Conservation (phyloP, 2,888 invertebrate genomes). For the Trachelus tabidus region DNA sequence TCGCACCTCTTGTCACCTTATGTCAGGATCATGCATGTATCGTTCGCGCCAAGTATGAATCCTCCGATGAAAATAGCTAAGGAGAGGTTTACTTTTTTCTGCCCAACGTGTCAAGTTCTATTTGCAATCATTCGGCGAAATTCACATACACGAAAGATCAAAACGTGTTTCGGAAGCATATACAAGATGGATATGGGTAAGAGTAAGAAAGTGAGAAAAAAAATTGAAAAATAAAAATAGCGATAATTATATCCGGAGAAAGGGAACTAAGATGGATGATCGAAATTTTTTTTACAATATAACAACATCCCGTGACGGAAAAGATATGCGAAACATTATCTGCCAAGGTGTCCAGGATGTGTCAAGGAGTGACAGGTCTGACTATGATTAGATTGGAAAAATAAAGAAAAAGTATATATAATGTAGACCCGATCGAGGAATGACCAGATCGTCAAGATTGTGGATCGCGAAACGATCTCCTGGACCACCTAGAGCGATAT, state of each 20-base stretch:
- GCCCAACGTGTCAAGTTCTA: constrained; percentile 16
- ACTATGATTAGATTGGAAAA: not conserved
- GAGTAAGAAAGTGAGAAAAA: not conserved
- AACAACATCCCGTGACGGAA: not conserved
- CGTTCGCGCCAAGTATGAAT: constrained; percentile 23
- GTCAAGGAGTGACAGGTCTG: not conserved
- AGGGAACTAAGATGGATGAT: not conserved
- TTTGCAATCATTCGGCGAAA: constrained; percentile 37
- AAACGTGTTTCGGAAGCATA: not conserved
- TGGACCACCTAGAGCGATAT: not conserved
- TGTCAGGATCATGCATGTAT: constrained; percentile 51
- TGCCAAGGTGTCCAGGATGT: not conserved
- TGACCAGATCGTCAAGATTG: not conserved
- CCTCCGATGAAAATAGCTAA: constrained; percentile 24
- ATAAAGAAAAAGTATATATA: not conserved
- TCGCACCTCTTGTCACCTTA: constrained; percentile 42
- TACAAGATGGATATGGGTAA: not conserved
- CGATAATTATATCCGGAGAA: not conserved
- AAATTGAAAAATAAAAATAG: not conserved
- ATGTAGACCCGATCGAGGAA: not conserved
- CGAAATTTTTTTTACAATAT: not conserved
- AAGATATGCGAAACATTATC: not conserved
- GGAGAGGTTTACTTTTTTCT: constrained; percentile 13
- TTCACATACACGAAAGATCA: not conserved
- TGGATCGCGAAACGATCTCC: not conserved